Base-by-base conservation (phyloP, 2,113 vertebrate species). In the Lophotis ruficrista region DNA sequence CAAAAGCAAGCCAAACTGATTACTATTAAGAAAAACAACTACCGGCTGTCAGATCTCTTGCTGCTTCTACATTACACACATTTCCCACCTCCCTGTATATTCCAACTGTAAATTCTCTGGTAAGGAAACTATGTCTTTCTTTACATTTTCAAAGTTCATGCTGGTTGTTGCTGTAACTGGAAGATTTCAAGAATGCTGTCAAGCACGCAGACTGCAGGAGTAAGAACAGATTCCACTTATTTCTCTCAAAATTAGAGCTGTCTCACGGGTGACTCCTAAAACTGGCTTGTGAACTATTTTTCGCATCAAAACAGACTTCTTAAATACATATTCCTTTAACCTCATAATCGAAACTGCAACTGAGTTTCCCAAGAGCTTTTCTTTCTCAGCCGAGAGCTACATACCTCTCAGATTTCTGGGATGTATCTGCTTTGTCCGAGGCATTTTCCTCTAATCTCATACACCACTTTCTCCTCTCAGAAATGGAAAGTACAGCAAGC, bases 401-500 rank as follows among this genome's bases (percentile, higher is more conserved):
- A 98, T 97, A 99, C 99, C 99, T 99, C 99, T 99, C 94, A 99
- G 97, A 95, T 99, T 99, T 97, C 99, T 99, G 65, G 99, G 99
- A 98, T 99, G 98, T 98, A 99, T 99, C 98, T 99, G 99, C 97
- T 99, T 99, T 68, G 99, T 99, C 92, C 99, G 99, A 96, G 99
- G 99, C 99, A 99, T 99, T 97, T 98, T 99, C 97, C 97, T 98
- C 96, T 90, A 96, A 79, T 97, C 92, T 93, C 94, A 97, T 93
- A 94, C 80, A 93, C 88, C 90, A 78, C 96, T 95, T 98, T 97
- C 95, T 96, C 91, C 94, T 97, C 97, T 97, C 97, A 98, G 95
- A 98, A 98, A 97, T 2, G 70, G 83, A 56, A 96, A 95, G 89
- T 58, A 91, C 83, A 97, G 94, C 95, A 95, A 97, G 94, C 95